phyloP scores from a whole-genome alignment of 1,140 invertebrate genomes.

The Platorchestia sp. region DNA sequence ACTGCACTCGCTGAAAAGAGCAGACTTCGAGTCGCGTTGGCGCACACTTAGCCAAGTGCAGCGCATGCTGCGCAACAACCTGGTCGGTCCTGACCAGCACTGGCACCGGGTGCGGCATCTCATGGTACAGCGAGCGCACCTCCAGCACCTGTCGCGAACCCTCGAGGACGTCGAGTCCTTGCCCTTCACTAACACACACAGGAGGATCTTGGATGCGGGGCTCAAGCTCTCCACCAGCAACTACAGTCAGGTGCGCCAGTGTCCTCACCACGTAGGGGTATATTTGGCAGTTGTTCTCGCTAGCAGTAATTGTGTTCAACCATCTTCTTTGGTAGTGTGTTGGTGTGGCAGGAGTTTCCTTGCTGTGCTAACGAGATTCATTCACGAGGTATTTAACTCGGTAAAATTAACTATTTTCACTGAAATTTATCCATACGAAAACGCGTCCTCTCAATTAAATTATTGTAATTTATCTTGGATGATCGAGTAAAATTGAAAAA shows the following conservation, averaged over 20 bases:
- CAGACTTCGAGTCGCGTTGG: conserved; percentile 75
- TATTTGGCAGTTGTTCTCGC: not conserved
- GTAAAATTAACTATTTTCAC: no score
- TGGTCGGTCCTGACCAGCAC: conserved; percentile 16
- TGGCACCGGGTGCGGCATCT: conserved; percentile 2
- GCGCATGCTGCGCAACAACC: conserved; percentile 46
- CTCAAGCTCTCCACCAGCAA: conserved; percentile 78
- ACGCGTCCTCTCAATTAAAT: no score
- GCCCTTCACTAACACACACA: conserved; percentile 75
- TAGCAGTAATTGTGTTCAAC: no score
- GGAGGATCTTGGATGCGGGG: conserved; percentile 77
- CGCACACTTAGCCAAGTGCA: conserved; percentile 35
- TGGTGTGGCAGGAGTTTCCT: no score
- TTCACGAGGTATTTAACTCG: no score
- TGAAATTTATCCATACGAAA: no score
- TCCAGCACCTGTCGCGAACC: conserved; percentile 33
- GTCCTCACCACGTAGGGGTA: not conserved
- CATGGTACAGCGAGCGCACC: conserved; percentile 31
- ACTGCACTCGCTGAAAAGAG: conserved; percentile 68
- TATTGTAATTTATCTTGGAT: no score
- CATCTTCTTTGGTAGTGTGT: no score
- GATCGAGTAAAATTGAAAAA: no score
- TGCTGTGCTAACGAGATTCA: no score
- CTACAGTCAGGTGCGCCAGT: conserved; percentile 76
- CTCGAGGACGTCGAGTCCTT: conserved; percentile 32